These are phyloP conservation scores for Trachemys scripta DNA, from an alignment of 2,113 vertebrate species.

Conservation along the genomic window DNA sequence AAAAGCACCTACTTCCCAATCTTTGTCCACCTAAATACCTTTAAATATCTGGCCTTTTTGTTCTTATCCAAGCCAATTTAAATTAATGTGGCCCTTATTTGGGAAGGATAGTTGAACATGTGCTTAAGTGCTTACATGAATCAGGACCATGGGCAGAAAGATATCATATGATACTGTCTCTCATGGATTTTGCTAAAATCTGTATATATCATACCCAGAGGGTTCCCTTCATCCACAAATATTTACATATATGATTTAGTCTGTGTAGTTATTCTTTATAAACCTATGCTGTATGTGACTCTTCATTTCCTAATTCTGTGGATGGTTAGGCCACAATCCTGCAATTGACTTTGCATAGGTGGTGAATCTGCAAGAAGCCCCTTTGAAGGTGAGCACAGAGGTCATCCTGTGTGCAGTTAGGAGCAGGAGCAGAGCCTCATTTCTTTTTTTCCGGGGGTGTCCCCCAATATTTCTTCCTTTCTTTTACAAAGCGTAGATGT, in stretches of 20 bases:
- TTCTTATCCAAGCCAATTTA: too few relatives aligned
- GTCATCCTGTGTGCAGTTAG: not conserved
- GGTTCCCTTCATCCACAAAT: not conserved
- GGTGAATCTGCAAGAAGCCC: not conserved
- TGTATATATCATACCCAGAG: not conserved
- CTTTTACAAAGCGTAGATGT: not conserved
- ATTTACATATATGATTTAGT: not conserved
- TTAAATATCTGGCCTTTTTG: too few relatives aligned
- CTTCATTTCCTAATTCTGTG: not conserved
- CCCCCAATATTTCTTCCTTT: not conserved
- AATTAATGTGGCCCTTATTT: too few relatives aligned
- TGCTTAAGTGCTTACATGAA: not conserved
- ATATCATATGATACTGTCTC: not conserved
- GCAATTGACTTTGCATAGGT: not conserved
- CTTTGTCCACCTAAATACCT: too few relatives aligned
- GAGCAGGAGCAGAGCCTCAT: not conserved
- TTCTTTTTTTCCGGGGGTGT: not conserved
- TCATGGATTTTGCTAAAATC: not conserved
- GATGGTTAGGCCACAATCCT: not conserved
- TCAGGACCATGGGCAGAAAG: not conserved
- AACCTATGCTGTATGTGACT: not conserved
- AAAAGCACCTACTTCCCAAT: not conserved
- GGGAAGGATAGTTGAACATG: too few relatives aligned
- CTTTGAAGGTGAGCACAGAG: not conserved
- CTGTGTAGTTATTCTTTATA: not conserved